Evolutionary conservation across 2,797 vertebrate genomes (phyloP).

Genomic region (Malurus leucopterus): DNA sequence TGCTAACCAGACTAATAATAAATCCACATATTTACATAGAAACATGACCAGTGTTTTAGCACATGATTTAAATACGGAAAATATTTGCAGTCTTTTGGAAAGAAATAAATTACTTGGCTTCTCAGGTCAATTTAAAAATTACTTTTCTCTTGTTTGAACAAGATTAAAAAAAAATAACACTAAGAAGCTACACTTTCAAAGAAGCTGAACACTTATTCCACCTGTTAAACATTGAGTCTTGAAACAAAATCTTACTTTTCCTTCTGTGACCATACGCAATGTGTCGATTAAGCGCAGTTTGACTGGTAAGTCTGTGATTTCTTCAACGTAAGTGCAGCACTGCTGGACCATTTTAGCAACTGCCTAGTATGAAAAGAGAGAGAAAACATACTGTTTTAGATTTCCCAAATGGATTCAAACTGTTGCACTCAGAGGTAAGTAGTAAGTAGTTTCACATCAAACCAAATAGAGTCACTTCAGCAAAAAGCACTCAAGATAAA

Average conservation of each 20-base stretch:
- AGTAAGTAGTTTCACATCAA: not conserved
- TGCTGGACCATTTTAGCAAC: slow-evolving; percentile 99
- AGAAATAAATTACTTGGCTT: not conserved
- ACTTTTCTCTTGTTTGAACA: not conserved
- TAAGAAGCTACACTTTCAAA: not conserved
- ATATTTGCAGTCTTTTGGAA: not conserved
- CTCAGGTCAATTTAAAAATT: not conserved
- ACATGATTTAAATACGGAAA: not conserved
- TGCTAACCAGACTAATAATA: not conserved
- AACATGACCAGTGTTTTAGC: not conserved
- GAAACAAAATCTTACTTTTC: slow-evolving; percentile 83
- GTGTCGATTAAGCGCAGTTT: slow-evolving; percentile 95
- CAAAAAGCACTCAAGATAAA: not conserved
- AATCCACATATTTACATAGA: not conserved
- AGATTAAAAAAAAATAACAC: not conserved
- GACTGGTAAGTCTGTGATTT: slow-evolving; percentile 86
- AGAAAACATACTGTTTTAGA: not conserved
- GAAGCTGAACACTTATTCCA: not conserved
- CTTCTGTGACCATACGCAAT: slow-evolving; percentile 93
- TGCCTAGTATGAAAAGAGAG: slow-evolving; percentile 77
- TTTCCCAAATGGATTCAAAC: not conserved
- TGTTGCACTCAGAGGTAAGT: not conserved
- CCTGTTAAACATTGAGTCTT: not conserved
- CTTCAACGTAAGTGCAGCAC: slow-evolving; percentile 92
- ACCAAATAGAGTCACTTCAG: not conserved